These are phyloP conservation scores for Osmerus eperlanus DNA, from an alignment of 2,113 vertebrate genomes.

Conservation along the genomic window DNA sequence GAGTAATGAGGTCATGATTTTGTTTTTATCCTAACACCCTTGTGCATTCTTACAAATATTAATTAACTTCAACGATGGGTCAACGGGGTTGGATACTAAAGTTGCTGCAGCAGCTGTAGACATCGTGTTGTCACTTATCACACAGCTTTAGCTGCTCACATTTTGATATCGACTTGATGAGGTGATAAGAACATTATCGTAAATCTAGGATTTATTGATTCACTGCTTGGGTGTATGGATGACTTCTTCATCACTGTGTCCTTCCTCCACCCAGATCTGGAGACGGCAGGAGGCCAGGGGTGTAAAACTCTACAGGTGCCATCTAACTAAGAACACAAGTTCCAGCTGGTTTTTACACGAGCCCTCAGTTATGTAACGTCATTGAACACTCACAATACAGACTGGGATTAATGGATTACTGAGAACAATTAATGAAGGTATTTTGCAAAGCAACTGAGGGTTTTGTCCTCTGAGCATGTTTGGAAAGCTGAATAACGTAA, in stretches of 20 bases:
- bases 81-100: no score
- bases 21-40: no score
- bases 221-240: constrained; percentile 42
- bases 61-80: no score
- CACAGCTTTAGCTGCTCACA: constrained; percentile 51
- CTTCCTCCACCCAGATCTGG: constrained; percentile 31
- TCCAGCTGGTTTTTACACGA: neutral
- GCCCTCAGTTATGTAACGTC: constrained; percentile 4
- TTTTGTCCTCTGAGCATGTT: no score
- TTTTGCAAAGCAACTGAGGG: no score
- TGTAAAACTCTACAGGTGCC: constrained; percentile 6
- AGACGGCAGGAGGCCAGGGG: neutral
- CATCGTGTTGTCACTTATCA: constrained; percentile 55
- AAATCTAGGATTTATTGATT: constrained; percentile 67
- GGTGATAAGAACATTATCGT: constrained; percentile 65
- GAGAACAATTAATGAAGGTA: no score
- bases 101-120: constrained; percentile 59
- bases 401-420: no score
- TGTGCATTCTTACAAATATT: constrained; percentile 42
- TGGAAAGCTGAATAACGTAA: no score
- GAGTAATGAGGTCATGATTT: no score
- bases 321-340: constrained; percentile 1
- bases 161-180: constrained; percentile 66
- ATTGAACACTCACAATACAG: no score
- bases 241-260: constrained; percentile 20